Evolutionary conservation across 30 jellyfish, hydroid and myxozoan species (phyloP).

Genomic region (Morbakka virulenta): DNA sequence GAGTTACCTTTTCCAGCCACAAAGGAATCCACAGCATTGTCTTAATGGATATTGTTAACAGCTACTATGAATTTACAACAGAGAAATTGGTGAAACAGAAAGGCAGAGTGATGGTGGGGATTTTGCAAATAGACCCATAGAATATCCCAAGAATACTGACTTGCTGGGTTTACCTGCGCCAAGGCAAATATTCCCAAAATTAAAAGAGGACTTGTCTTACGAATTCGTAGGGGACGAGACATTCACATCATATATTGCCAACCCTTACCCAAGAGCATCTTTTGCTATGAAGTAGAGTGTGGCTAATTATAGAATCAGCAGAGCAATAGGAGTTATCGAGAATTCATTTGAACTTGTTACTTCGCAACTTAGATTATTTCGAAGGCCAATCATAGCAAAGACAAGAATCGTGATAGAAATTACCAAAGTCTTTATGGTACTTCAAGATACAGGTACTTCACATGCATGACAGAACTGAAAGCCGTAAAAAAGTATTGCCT

Average conservation of each 20-base stretch:
- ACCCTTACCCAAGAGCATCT: conserved; percentile 50
- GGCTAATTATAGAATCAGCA: conserved; percentile 47
- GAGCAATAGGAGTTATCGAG: conserved; percentile 63
- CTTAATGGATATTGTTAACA: conserved; percentile 25
- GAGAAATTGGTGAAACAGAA: conserved; percentile 50
- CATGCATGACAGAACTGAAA: conserved; percentile 39
- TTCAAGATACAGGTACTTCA: conserved; percentile 57
- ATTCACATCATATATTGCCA: conserved; percentile 52
- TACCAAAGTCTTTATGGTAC: conserved; percentile 57
- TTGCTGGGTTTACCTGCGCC: conserved; percentile 45
- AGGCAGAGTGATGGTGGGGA: conserved; percentile 57
- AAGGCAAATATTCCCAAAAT: conserved; percentile 16
- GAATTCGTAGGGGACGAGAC: conserved; percentile 73
- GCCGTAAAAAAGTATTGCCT: conserved; percentile 41
- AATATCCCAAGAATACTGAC: conserved; percentile 33
- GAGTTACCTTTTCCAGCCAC: too few species aligned
- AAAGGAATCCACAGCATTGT: conserved; percentile 46
- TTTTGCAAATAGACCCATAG: conserved; percentile 56
- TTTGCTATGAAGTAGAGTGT: conserved; percentile 45
- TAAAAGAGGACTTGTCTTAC: conserved; percentile 33
- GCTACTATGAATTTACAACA: conserved; percentile 18
- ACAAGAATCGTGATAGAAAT: conserved; percentile 34
- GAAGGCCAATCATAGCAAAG: conserved; percentile 69
- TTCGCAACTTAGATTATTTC: conserved; percentile 45
- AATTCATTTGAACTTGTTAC: conserved; percentile 61